These are phyloP conservation scores for Nanger granti DNA, from an alignment of 2,113 vertebrate genomes.

Conservation along the genomic window DNA sequence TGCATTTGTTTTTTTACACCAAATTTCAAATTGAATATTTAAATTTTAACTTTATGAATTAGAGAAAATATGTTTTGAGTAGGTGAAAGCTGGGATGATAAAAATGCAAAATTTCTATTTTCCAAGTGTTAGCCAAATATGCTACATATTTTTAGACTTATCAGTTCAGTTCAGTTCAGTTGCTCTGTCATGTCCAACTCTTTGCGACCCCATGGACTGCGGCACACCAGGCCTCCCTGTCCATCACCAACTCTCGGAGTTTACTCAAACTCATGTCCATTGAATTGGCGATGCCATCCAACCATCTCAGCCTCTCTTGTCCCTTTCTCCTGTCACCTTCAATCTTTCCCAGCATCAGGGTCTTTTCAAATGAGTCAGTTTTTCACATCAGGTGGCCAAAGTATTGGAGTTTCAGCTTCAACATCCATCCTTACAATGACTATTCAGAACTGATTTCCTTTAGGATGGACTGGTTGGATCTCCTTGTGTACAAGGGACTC, in stretches of 20 bases:
- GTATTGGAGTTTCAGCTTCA: not conserved
- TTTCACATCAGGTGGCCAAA: not conserved
- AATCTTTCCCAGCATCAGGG: not conserved
- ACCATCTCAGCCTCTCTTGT: not conserved
- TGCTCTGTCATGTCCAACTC: fast-evolving
- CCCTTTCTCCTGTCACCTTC: not conserved
- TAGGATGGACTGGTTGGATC: not conserved
- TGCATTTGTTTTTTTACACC: not conserved
- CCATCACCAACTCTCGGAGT: fast-evolving
- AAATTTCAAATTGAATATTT: not conserved
- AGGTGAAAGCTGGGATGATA: not conserved
- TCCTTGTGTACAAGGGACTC: not conserved
- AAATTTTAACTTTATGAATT: not conserved
- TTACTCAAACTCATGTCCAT: not conserved
- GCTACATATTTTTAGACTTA: not conserved
- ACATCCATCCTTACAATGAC: fast-evolving
- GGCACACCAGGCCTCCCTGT: not conserved
- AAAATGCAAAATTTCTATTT: not conserved
- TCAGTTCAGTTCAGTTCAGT: not conserved
- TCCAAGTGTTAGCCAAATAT: not conserved
- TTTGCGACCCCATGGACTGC: fast-evolving
- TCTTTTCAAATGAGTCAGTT: not conserved
- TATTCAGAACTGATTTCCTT: not conserved
- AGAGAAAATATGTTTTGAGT: not conserved
- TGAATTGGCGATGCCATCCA: not conserved